Conservation (phyloP, 2,888 invertebrate genomes). For the Euspilapteryx auroguttella region DNA sequence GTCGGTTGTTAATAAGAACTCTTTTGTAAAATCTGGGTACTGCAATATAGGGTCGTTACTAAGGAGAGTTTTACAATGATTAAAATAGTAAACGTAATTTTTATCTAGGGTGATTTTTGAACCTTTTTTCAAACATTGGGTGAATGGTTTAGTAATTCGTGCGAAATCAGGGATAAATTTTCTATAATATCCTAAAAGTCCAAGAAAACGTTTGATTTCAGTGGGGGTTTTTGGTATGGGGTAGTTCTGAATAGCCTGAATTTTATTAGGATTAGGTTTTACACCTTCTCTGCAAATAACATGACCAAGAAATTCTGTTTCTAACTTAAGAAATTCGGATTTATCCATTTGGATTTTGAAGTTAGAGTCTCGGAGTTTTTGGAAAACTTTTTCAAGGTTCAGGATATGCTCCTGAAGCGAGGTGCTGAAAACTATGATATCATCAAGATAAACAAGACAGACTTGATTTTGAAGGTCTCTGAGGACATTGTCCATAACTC, state of each 20-base stretch:
- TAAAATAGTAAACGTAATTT: not conserved
- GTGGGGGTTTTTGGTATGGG: slow-evolving; percentile 9
- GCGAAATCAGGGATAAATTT: too few species aligned
- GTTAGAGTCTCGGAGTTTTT: too few species aligned
- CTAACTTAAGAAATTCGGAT: too few species aligned
- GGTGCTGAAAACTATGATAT: too few species aligned
- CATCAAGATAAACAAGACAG: not conserved
- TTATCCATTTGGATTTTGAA: too few species aligned
- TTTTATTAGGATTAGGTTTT: slow-evolving; percentile 13
- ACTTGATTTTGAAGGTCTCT: slow-evolving; percentile 7
- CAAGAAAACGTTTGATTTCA: slow-evolving; percentile 2
- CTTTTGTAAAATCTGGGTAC: slow-evolving; percentile 9
- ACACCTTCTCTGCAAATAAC: slow-evolving; percentile 10
- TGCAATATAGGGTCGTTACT: slow-evolving; percentile 8
- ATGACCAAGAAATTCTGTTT: slow-evolving; percentile 16
- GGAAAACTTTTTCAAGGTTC: too few species aligned
- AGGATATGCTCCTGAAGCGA: too few species aligned
- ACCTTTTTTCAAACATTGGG: slow-evolving; percentile 9
- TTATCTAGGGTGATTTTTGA: not conserved
- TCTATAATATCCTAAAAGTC: too few species aligned
- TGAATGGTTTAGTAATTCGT: slow-evolving; percentile 10
- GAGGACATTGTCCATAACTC: too few species aligned
- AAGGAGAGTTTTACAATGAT: slow-evolving; percentile 7
- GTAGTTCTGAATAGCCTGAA: slow-evolving; percentile 9
- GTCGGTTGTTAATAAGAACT: slow-evolving; percentile 10